Percentiles rank a stretch among this genome's conserved stretches.
These are phyloP conservation scores for Drosophila erecta DNA, from an alignment of 1,140 invertebrate species.

Conservation along the genomic window DNA sequence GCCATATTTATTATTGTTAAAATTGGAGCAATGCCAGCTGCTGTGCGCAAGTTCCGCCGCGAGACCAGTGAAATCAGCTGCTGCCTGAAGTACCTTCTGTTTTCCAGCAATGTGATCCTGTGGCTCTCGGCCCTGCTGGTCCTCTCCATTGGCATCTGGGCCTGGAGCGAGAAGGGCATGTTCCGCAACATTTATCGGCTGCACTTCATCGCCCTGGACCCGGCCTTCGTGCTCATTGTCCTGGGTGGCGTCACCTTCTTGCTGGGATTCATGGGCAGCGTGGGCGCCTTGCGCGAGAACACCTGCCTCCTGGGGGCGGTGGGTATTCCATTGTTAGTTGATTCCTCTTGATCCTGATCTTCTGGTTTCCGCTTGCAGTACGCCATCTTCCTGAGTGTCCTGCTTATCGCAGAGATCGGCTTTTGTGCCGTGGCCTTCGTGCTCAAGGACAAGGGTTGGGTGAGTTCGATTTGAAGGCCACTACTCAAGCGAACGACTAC, in stretches of 20 bases:
- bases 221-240: constrained; percentile 97
- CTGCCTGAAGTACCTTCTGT: constrained; percentile 98
- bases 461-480: constrained; percentile 85
- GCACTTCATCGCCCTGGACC: constrained; percentile 96
- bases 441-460: constrained; percentile 95
- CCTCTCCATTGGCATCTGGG: constrained; percentile 96
- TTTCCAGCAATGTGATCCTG: constrained; percentile 98
- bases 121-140: constrained; percentile 95
- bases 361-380: constrained; percentile 89
- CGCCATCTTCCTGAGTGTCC: constrained; percentile 95
- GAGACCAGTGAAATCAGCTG: constrained; percentile 97
- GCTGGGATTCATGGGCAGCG: constrained; percentile 98
- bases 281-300: constrained; percentile 96
- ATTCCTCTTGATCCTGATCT: not conserved
- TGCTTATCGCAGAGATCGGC: constrained; percentile 95
- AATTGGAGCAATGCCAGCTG: constrained; percentile 65
- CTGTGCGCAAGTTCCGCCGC: constrained; percentile 90
- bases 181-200: constrained; percentile 95
- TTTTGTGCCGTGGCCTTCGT: constrained; percentile 96
- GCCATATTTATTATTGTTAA: constrained; percentile 41
- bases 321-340: constrained; percentile 78
- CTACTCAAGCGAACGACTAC: not conserved
- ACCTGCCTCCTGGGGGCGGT: constrained; percentile 94
- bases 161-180: constrained; percentile 98
- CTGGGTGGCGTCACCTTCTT: constrained; percentile 96